Conservation (phyloP, 2,113 vertebrate genomes). For the Scopus umbretta region DNA sequence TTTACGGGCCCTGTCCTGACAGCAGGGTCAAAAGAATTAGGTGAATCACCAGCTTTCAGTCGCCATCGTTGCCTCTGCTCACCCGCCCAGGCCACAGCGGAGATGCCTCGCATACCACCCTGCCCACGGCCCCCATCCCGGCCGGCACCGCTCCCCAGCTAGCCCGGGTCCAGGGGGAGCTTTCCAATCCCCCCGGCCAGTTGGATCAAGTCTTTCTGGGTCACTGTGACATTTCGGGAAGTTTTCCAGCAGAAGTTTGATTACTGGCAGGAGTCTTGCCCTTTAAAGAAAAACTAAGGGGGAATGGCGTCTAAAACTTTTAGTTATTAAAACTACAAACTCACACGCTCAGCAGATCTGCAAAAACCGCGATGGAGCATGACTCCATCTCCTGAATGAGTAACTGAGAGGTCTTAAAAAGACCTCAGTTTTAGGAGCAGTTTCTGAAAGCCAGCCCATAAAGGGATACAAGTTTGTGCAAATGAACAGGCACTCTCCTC, state of each 20-base stretch:
- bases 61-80: neutral
- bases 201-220: neutral
- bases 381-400: neutral
- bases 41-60: neutral
- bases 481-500: neutral
- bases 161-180: neutral
- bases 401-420: neutral
- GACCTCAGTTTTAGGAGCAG: neutral
- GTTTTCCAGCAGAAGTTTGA: neutral
- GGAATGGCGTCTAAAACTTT: neutral
- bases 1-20: neutral
- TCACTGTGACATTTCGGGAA: constrained; percentile 21
- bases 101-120: neutral
- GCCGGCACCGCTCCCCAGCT: neutral
- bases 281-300: neutral
- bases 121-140: neutral
- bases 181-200: neutral
- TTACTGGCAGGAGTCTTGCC: neutral
- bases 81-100: neutral
- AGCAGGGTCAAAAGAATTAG: neutral
- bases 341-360: neutral
- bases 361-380: rapidly evolving
- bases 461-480: neutral
- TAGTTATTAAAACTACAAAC: neutral
- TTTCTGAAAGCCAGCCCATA: neutral